Evolutionary conservation across 2,797 vertebrate species (phyloP).

Genomic region (Hyperoplus immaculatus): DNA sequence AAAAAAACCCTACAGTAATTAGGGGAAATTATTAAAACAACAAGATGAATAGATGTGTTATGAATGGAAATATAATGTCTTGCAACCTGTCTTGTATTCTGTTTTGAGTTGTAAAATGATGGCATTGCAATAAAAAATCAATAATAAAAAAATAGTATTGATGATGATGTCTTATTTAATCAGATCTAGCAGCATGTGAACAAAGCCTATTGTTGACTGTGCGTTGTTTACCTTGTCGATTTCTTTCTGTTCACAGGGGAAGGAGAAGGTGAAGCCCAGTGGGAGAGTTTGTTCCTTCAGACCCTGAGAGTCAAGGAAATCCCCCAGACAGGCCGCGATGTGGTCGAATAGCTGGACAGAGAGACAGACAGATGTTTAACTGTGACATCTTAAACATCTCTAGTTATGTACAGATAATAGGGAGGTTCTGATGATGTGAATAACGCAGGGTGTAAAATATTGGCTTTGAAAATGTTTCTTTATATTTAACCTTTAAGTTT

Average conservation of each 20-base stretch:
- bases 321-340: constrained; percentile 82
- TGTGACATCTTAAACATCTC: not conserved
- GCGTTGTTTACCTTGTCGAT: constrained; percentile 85
- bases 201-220: no score
- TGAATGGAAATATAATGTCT: no score
- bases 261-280: constrained; percentile 91
- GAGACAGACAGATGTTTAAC: not conserved
- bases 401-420: not conserved
- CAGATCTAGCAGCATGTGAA: no score
- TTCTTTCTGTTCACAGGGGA: constrained; percentile 85
- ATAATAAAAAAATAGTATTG: no score
- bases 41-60: no score
- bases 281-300: constrained; percentile 73
- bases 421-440: not conserved
- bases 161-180: no score
- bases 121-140: no score
- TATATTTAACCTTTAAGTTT: no score
- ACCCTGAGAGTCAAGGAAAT: constrained; percentile 79
- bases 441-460: not conserved
- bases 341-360: constrained; percentile 89
- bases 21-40: no score
- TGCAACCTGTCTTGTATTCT: no score
- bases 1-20: not conserved
- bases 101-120: no score
- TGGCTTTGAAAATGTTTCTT: no score